phyloP scores from a whole-genome alignment of 2,888 invertebrate species.

The Cosmia pyralina region DNA sequence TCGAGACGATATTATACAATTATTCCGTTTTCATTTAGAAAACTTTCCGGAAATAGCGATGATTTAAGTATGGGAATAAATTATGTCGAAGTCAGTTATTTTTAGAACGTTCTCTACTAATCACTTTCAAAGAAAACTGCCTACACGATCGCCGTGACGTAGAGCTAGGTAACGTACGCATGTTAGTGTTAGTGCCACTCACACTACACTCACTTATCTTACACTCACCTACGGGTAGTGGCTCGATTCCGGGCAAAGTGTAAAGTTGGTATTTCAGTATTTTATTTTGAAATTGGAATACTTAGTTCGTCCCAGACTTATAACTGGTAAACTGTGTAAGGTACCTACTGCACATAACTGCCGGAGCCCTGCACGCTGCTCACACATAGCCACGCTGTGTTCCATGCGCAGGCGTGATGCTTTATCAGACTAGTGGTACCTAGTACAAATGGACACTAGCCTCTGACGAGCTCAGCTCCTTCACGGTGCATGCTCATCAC shows the following conservation, averaged over 20 bases:
- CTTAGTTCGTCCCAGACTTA: not conserved
- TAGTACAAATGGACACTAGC: no score
- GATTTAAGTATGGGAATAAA: slow-evolving; percentile 22
- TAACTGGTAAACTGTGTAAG: not conserved
- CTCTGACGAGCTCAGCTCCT: not conserved
- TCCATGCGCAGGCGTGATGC: no score
- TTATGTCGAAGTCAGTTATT: not conserved
- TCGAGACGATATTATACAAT: slow-evolving; percentile 25
- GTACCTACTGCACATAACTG: no score
- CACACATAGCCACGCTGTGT: no score
- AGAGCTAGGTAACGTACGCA: not conserved
- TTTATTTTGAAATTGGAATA: not conserved
- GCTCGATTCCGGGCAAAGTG: not conserved
- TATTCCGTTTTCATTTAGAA: slow-evolving; percentile 58
- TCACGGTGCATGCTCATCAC: slow-evolving; percentile 25
- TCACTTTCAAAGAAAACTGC: slow-evolving; percentile 1
- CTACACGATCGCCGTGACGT: not conserved
- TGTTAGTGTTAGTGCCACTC: no score
- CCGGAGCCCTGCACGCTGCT: no score
- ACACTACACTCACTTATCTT: no score
- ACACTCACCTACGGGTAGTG: not conserved
- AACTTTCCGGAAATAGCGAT: slow-evolving; percentile 35
- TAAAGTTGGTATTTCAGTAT: not conserved
- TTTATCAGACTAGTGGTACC: not conserved
- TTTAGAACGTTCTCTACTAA: slow-evolving; percentile 6